Evolutionary conservation across 2,888 invertebrate genomes (phyloP), one percentile per base, ranked within the genome.

Genomic region (Papilio demoleus): DNA sequence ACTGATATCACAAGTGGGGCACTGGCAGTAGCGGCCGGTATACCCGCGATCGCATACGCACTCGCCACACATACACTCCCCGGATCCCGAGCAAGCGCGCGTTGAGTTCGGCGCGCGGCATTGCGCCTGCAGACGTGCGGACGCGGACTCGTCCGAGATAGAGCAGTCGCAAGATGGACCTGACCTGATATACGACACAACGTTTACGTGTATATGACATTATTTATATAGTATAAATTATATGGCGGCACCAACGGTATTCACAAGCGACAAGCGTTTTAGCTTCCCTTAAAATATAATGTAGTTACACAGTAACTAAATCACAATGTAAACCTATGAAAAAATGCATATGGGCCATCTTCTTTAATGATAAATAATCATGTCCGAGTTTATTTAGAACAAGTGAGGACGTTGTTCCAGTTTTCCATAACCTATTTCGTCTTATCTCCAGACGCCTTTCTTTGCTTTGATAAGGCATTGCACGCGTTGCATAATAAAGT

Each of bases 61-160:
- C 68, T 86, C 87, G 38, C 97, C 96, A 80, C 97, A 98, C 56
- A 94, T 88, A 81, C 98, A 98, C 73, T 95, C 94, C 0, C 98
- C 98, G 5, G 94, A 94, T 68, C 95, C 95, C 0, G 95, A 95
- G 79, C 96, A 96, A 0, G 93, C 80, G 8, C 81, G 78, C 0
- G 86, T 85, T 0, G 83, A 76, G 71, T 93, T 87, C 0, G 90
- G 84, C 47, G 87, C 87, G 0, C 90, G 80, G 36, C 90, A 88
- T 58, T 86, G 86, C 1, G 84, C 81, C 71, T 82, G 77, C 12
- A 91, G 75, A 4, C 83, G 84, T 14, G 87, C 85, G 0, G 94
- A 90, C 1, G 89, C 90, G 5, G 79, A 80, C 70, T 88, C 88
- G 56, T 90, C 87, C 60, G 87, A 88, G 65, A 89, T 86, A 0